Conservation (phyloP, 92 coral and sea anemone species). For the Galaxea fascicularis region DNA sequence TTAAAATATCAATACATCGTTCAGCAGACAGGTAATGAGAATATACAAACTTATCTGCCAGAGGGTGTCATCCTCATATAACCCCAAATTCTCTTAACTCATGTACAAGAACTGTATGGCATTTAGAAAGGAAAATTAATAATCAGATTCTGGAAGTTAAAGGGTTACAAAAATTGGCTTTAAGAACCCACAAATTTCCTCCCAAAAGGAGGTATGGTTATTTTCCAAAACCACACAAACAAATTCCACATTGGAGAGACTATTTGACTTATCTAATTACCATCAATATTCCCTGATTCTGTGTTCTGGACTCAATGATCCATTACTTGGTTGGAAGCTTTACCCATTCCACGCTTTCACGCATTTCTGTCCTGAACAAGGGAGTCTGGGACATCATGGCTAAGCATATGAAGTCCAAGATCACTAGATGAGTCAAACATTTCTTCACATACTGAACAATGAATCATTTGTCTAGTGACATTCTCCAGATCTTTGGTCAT, state of each 20-base stretch:
- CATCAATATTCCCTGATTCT: slow-evolving; percentile 17
- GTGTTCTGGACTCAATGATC: slow-evolving; percentile 5
- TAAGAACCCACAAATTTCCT: too few species aligned
- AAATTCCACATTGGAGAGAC: neutral
- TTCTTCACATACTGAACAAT: slow-evolving; percentile 2
- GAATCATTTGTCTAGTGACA: neutral
- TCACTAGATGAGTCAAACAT: neutral
- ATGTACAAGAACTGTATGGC: too few species aligned
- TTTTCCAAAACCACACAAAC: neutral
- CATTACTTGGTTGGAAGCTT: neutral
- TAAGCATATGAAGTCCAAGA: slow-evolving; percentile 11
- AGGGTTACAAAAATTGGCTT: too few species aligned
- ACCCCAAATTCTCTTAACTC: too few species aligned
- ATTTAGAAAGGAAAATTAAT: too few species aligned
- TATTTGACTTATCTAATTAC: neutral
- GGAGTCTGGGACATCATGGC: neutral
- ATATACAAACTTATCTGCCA: too few species aligned
- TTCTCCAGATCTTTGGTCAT: slow-evolving; percentile 36
- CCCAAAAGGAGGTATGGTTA: too few species aligned
- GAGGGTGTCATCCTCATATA: too few species aligned
- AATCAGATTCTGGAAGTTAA: too few species aligned
- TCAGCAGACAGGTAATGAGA: too few species aligned
- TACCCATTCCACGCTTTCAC: neutral
- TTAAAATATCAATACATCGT: too few species aligned
- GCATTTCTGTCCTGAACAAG: neutral